Evolutionary conservation across 2,888 invertebrate genomes (phyloP).

Genomic region (Monoplex corrugatus): DNA sequence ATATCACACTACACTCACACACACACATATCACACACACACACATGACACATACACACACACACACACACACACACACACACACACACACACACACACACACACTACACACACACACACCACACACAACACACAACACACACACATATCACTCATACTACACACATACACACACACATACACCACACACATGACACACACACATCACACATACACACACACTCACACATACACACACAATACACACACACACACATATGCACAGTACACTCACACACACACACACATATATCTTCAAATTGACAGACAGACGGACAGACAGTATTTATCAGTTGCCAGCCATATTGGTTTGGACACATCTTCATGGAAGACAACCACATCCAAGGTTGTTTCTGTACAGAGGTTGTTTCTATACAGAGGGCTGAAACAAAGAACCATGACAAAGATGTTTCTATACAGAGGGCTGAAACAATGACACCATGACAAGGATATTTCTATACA

Average conservation of each 20-base stretch:
- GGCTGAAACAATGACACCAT: too few species aligned
- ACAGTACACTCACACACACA: not conserved
- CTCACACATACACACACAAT: constrained; percentile 4
- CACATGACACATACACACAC: not conserved
- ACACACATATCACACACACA: not conserved
- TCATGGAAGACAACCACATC: too few species aligned
- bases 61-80: not conserved
- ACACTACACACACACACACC: not conserved
- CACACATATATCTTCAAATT: not conserved
- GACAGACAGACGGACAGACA: not conserved
- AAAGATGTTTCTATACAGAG: too few species aligned
- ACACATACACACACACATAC: not conserved
- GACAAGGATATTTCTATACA: too few species aligned
- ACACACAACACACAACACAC: not conserved
- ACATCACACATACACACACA: not conserved
- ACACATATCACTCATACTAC: not conserved
- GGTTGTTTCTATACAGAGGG: too few species aligned
- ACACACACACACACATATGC: not conserved
- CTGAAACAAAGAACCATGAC: too few species aligned
- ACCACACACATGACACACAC: not conserved
- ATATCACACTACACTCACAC: not conserved
- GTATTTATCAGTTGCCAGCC: too few species aligned
- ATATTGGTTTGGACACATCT: not conserved
- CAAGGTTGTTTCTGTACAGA: too few species aligned
- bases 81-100: not conserved